Percentiles rank a stretch among this genome's conserved stretches.
Conservation (phyloP, 2,797 vertebrate genomes). For the Microctenopoma stevenorrisi region DNA sequence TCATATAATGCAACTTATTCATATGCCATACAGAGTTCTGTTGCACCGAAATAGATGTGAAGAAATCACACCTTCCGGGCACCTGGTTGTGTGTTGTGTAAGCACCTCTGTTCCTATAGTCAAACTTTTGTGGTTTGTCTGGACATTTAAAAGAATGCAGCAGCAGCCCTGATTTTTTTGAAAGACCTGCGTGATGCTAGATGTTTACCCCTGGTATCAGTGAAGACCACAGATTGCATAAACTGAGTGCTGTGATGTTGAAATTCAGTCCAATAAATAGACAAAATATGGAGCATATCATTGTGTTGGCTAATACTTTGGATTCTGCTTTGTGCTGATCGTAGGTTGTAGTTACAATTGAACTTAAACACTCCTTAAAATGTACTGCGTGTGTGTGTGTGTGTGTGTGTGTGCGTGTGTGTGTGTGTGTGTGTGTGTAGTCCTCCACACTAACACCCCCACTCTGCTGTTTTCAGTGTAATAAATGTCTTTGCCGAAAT, state of each 20-base stretch:
- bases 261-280: slow-evolving; percentile 37
- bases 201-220: slow-evolving; percentile 40
- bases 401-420: neutral
- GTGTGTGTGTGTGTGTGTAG: neutral
- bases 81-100: slow-evolving; percentile 40
- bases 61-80: slow-evolving; percentile 14
- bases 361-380: slow-evolving; percentile 3
- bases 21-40: too few species aligned
- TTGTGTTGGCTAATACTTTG: slow-evolving; percentile 23
- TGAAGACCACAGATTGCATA: slow-evolving; percentile 29
- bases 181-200: slow-evolving; percentile 34
- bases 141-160: slow-evolving; percentile 22
- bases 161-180: slow-evolving; percentile 13
- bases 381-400: neutral
- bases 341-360: neutral
- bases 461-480: slow-evolving; percentile 12
- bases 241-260: slow-evolving; percentile 26
- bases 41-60: neutral
- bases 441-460: neutral
- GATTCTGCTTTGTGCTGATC: slow-evolving; percentile 1
- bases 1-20: too few species aligned
- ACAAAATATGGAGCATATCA: slow-evolving; percentile 18
- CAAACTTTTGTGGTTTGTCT: slow-evolving; percentile 28
- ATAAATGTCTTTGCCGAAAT: slow-evolving; percentile 32
- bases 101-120: slow-evolving; percentile 36